phyloP scores from a whole-genome alignment of 2,113 vertebrate genomes.

The Cyanocitta stelleri region DNA sequence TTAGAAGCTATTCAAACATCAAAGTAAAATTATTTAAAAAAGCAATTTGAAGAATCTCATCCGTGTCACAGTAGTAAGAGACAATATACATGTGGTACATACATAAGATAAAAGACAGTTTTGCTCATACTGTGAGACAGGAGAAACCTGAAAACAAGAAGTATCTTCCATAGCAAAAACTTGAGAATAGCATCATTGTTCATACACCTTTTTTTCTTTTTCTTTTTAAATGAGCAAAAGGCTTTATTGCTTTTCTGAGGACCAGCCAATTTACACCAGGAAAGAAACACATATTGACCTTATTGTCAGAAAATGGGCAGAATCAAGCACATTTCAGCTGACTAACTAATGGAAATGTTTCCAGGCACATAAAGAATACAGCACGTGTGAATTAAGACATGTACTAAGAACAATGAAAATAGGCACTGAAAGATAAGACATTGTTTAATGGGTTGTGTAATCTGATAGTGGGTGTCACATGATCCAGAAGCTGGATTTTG shows the following conservation, averaged over 20 bases:
- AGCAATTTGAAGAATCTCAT: background rate
- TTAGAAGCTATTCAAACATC: background rate
- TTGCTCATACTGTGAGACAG: background rate
- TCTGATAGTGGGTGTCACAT: background rate
- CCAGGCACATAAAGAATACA: background rate
- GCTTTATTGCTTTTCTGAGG: background rate
- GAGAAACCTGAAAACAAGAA: background rate
- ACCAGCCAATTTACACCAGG: background rate
- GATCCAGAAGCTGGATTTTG: constrained; percentile 10
- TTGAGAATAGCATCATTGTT: background rate
- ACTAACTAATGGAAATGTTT: background rate
- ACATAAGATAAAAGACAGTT: background rate
- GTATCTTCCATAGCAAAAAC: background rate
- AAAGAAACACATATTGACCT: background rate
- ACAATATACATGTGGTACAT: background rate
- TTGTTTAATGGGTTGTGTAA: constrained; percentile 24
- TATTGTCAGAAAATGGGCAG: background rate
- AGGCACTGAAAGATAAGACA: constrained; percentile 38
- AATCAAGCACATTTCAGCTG: background rate
- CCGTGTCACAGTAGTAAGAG: background rate
- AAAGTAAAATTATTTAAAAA: background rate
- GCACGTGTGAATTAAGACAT: background rate
- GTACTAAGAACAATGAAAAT: background rate
- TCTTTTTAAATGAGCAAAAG: background rate
- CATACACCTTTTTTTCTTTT: background rate